Evolutionary conservation across 1,140 invertebrate genomes (phyloP), one percentile per base, ranked within the genome.

Genomic region (Periplaneta americana): DNA sequence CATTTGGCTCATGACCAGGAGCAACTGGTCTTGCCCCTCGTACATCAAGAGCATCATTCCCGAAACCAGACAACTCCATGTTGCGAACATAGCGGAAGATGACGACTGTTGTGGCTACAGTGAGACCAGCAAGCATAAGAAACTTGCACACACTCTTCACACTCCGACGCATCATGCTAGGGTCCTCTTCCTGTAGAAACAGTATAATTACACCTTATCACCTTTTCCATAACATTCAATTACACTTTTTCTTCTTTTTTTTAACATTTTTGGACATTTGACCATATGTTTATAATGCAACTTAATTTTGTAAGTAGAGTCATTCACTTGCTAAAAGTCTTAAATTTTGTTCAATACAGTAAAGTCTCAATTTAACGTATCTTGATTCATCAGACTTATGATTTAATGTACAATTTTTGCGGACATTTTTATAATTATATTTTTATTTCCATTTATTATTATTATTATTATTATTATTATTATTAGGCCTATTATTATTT

Each of bases 11-110:
- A 28, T 78, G 77, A 10, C 33, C 32, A 9, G 77, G 77, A 18
- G 77, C 35, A 2, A 78, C 35, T 31, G 77, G 77, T 22, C 34
- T 37, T 22, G 77, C 77, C 5, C 77, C 77, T 28, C 36, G 77
- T 15, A n/a, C 35, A 10, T 78, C 28, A 0, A 37, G 0, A 28
- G 36, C 34, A 15, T 31, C 28, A 22, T 78, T 32, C 10, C 35
- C 34, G 15, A 36, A 36, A 36, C 2, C 77, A 1, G 18, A 0
- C 17, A n/a, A 35, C 22, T 78, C 77, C 13, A 78, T 48, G 18
- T 34, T 36, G n/a, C 77, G n/a, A 28, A 78, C 77, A 78, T 78
- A 78, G 13, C 77, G 77, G 34, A 78, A 78, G n/a, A 78, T 48
- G 13, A 78, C 35, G 2, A 78, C 77, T 5, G 77, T 78, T 4